phyloP scores from a whole-genome alignment of 2,888 invertebrate genomes.

The Apocheima hispidaria region DNA sequence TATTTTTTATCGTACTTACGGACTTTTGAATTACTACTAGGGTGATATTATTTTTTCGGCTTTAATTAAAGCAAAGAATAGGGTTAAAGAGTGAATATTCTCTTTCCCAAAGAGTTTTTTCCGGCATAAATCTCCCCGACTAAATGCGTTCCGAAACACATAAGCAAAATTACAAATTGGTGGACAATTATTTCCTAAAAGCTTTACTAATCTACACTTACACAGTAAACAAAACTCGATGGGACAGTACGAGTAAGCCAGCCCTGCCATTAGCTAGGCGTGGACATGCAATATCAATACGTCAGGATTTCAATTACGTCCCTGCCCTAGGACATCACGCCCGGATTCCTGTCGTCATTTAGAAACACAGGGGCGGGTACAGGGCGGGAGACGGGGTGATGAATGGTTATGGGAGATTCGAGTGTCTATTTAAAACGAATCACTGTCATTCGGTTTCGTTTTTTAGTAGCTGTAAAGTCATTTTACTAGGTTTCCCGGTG shows the following conservation, averaged over 20 bases:
- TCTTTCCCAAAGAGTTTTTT: no score
- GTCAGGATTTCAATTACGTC: slow-evolving; percentile 46
- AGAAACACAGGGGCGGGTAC: slow-evolving; percentile 26
- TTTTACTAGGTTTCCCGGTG: not conserved
- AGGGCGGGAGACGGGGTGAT: slow-evolving; percentile 13
- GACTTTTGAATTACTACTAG: no score
- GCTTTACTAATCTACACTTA: slow-evolving; percentile 4
- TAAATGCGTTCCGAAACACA: not conserved
- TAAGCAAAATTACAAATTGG: not conserved
- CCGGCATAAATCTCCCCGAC: no score
- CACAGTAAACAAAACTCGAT: slow-evolving; percentile 14
- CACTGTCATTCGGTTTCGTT: not conserved
- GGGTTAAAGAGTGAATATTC: no score
- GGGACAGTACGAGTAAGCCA: slow-evolving; percentile 11
- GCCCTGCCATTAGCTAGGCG: slow-evolving; percentile 20
- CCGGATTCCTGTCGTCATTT: slow-evolving; percentile 42
- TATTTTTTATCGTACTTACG: no score
- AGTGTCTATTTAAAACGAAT: not conserved
- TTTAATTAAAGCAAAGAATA: no score
- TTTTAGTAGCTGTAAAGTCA: not conserved
- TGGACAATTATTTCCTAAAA: slow-evolving; percentile 7
- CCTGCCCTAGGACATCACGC: slow-evolving; percentile 39
- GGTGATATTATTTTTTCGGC: no score
- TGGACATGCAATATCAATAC: slow-evolving; percentile 41
- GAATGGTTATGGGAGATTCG: not conserved